phyloP scores from a whole-genome alignment of 1,140 invertebrate genomes.

The Melipona quadrifasciata region DNA sequence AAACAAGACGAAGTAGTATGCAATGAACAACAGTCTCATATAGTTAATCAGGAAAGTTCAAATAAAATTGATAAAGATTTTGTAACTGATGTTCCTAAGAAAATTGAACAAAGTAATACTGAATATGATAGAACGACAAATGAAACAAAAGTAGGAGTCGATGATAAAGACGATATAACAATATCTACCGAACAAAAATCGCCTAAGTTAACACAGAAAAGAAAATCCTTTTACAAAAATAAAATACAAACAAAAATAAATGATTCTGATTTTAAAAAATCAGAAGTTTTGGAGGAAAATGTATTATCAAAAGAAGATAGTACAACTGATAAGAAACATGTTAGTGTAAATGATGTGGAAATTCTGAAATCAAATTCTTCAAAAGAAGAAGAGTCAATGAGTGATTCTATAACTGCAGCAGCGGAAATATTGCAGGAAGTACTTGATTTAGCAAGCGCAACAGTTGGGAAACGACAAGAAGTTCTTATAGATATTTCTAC shows the following conservation, averaged over 20 bases:
- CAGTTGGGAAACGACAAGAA: slow-evolving; percentile 48
- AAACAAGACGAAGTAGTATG: neutral
- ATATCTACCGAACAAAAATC: neutral
- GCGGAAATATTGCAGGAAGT: slow-evolving; percentile 63
- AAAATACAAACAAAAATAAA: neutral
- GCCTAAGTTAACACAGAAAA: neutral
- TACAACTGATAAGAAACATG: neutral
- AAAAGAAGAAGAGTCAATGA: neutral
- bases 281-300: neutral
- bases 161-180: neutral
- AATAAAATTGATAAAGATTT: neutral
- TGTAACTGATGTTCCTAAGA: neutral
- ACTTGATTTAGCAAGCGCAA: slow-evolving; percentile 56
- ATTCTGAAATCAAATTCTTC: neutral
- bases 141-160: neutral
- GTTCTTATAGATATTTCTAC: slow-evolving; percentile 2
- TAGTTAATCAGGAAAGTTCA: neutral
- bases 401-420: slow-evolving; percentile 30
- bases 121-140: neutral
- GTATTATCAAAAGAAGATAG: neutral
- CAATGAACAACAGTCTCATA: neutral
- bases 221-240: neutral
- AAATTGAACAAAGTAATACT: neutral
- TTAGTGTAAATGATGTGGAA: neutral
- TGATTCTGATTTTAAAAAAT: neutral